Evolutionary conservation across 2,888 invertebrate genomes (phyloP).

Genomic region (Proisotoma minuta): DNA sequence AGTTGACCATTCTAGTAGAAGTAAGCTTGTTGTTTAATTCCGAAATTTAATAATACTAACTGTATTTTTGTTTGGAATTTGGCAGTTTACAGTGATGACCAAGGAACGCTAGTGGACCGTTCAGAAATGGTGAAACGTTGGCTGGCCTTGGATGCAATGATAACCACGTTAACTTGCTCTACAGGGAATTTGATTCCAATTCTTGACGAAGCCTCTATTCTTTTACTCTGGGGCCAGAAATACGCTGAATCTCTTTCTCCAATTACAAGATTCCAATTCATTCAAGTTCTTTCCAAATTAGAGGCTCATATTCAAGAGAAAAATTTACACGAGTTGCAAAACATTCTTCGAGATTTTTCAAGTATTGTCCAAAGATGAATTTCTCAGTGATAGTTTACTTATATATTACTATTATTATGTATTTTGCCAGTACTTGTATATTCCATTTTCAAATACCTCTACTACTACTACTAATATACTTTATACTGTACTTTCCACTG

Average conservation of each 20-base stretch:
- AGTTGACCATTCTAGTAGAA: conserved; percentile 44
- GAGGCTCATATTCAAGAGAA: conserved; percentile 46
- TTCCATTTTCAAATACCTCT: too few species aligned
- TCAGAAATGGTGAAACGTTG: conserved; percentile 47
- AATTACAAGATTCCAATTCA: conserved; percentile 45
- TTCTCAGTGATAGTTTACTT: neutral
- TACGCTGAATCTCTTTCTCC: conserved; percentile 46
- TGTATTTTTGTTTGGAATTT: neutral
- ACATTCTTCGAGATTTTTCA: conserved; percentile 46
- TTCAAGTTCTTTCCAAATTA: conserved; percentile 46
- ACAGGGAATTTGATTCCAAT: conserved; percentile 48
- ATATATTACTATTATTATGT: conserved; percentile 6
- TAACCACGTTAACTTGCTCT: conserved; percentile 46
- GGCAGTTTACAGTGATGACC: conserved; percentile 32
- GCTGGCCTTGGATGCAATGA: conserved; percentile 48
- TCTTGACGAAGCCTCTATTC: conserved; percentile 46
- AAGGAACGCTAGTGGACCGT: conserved; percentile 37
- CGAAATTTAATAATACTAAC: conserved; percentile 2
- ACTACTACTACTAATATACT: too few species aligned
- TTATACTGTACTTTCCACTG: too few species aligned
- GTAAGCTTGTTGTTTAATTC: conserved; percentile 22
- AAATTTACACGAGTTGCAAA: conserved; percentile 46
- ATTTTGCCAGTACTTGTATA: too few species aligned
- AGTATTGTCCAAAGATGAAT: conserved; percentile 47
- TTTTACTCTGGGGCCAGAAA: conserved; percentile 46